phyloP scores from a whole-genome alignment of 37 sponge, comb jelly and placozoan genomes.

The Haliclona indistincta region DNA sequence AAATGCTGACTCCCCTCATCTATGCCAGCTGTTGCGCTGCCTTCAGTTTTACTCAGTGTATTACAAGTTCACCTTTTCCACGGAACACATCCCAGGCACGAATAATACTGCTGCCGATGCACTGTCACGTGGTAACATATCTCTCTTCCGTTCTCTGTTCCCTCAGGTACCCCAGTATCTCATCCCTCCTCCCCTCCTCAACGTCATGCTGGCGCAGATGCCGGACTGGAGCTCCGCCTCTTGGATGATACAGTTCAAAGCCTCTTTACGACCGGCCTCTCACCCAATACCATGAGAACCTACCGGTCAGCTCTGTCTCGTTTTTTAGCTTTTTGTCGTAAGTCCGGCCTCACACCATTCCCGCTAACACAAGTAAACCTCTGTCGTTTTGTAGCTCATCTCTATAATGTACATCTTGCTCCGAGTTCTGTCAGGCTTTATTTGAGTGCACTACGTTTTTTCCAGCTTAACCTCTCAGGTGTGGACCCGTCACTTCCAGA shows the following conservation, averaged over 20 bases:
- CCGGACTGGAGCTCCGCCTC: background rate
- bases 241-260: background rate
- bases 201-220: background rate
- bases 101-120: constrained; percentile 12
- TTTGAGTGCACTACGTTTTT: constrained; percentile 21
- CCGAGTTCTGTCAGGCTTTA: constrained; percentile 22
- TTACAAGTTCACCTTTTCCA: background rate
- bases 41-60: constrained; percentile 11
- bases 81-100: constrained; percentile 9
- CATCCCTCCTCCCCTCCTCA: background rate
- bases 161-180: background rate
- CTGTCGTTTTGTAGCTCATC: constrained; percentile 12
- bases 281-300: constrained; percentile 23
- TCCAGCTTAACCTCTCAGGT: background rate
- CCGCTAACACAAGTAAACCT: background rate
- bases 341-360: background rate
- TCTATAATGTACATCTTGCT: constrained; percentile 1
- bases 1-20: background rate
- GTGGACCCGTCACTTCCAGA: background rate
- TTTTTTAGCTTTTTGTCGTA: constrained; percentile 37
- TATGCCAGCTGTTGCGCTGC: constrained; percentile 5
- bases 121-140: constrained; percentile 6
- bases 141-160: background rate
- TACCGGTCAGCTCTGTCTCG: constrained; percentile 27
- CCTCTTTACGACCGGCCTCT: constrained; percentile 7